phyloP scores from a whole-genome alignment of 1,140 invertebrate genomes.

The Proctacanthus coquilletti region DNA sequence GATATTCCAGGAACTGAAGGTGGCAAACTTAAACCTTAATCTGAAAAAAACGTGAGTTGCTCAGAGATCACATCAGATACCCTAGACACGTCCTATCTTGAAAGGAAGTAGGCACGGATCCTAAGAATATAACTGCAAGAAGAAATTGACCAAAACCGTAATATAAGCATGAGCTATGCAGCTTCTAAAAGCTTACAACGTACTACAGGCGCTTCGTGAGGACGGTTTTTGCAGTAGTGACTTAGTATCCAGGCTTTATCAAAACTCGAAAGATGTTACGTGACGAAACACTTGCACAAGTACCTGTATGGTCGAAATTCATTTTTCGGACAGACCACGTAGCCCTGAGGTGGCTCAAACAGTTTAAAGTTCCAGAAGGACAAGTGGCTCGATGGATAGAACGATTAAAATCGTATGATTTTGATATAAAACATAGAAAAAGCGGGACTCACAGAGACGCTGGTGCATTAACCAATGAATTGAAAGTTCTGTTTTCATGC shows the following conservation, averaged over 20 bases:
- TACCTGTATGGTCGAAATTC: slow-evolving; percentile 12
- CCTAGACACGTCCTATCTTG: too few species aligned
- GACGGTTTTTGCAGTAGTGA: slow-evolving; percentile 7
- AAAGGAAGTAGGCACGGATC: too few species aligned
- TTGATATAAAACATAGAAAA: slow-evolving; percentile 11
- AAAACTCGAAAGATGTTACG: slow-evolving; percentile 24
- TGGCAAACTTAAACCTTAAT: too few species aligned
- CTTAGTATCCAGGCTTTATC: slow-evolving; percentile 16
- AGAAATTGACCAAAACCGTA: too few species aligned
- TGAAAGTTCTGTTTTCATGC: too few species aligned
- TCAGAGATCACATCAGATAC: too few species aligned
- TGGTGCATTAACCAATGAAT: too few species aligned
- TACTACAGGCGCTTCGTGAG: background rate
- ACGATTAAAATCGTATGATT: slow-evolving; percentile 12
- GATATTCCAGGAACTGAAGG: too few species aligned
- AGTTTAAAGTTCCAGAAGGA: slow-evolving; percentile 15
- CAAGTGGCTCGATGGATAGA: slow-evolving; percentile 15
- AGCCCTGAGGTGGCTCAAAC: slow-evolving; percentile 12
- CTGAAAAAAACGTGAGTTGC: too few species aligned
- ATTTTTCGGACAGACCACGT: slow-evolving; percentile 13
- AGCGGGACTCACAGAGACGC: slow-evolving; percentile 5
- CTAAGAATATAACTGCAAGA: too few species aligned
- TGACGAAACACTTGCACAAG: slow-evolving; percentile 13
- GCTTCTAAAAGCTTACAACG: too few species aligned
- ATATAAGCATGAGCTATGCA: too few species aligned